phyloP scores from a whole-genome alignment of 2,888 invertebrate genomes.

The Diplolepis rosae region DNA sequence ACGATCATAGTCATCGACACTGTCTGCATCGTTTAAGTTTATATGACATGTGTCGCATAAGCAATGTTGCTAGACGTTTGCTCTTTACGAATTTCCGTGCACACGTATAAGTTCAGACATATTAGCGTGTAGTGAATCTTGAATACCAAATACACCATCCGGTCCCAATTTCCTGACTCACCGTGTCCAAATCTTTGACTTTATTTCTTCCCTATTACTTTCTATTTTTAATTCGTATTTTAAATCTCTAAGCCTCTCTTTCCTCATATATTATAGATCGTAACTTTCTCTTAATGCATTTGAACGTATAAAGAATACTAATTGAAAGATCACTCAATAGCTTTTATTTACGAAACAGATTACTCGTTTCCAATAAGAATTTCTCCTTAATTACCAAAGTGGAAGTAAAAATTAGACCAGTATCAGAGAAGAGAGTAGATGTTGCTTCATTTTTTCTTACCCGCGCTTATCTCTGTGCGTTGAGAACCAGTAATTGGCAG shows the following conservation, averaged over 20 bases:
- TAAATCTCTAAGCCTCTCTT: too few species aligned
- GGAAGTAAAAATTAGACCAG: neutral
- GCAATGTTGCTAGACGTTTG: constrained; percentile 48
- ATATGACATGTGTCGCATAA: constrained; percentile 58
- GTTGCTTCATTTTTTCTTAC: neutral
- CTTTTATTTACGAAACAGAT: too few species aligned
- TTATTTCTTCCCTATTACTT: neutral
- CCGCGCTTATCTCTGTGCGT: constrained; percentile 53
- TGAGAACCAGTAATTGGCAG: constrained; percentile 61
- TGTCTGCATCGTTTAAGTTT: constrained; percentile 64
- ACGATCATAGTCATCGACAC: constrained; percentile 67
- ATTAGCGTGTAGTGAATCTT: neutral
- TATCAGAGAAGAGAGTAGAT: neutral
- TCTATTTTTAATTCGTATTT: too few species aligned
- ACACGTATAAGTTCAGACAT: constrained; percentile 1
- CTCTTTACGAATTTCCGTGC: constrained; percentile 6
- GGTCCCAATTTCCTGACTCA: neutral
- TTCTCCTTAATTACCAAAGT: neutral
- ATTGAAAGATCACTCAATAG: too few species aligned
- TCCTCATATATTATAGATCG: too few species aligned
- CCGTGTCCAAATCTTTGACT: neutral
- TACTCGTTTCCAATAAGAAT: neutral
- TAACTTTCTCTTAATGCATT: too few species aligned
- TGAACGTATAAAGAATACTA: too few species aligned
- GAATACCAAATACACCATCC: neutral